phyloP scores from a whole-genome alignment of 2,797 vertebrate genomes.

The Chromis chromis region DNA sequence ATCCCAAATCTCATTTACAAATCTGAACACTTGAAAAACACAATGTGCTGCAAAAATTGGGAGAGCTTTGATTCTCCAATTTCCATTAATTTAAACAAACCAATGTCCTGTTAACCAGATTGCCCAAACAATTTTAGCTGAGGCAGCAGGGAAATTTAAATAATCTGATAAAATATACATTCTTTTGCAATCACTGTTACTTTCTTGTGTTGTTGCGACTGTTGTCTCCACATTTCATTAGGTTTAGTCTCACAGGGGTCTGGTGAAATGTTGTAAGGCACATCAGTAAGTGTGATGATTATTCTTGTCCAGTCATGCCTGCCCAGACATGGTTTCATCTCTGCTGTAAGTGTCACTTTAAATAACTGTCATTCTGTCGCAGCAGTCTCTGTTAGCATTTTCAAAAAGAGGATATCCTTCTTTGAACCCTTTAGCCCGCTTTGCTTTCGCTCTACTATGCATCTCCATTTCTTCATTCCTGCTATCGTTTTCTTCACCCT shows the following conservation, averaged over 20 bases:
- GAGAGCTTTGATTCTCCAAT: conserved; percentile 1
- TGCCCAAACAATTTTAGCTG: background rate
- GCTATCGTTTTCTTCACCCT: background rate
- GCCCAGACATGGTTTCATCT: conserved; percentile 61
- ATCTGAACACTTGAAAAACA: conserved; percentile 29
- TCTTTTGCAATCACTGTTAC: conserved; percentile 1
- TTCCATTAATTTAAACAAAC: conserved; percentile 4
- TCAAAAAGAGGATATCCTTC: conserved; percentile 19
- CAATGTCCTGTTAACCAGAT: background rate
- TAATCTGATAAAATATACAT: conserved; percentile 29
- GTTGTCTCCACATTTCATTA: conserved; percentile 37
- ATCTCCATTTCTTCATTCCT: conserved; percentile 22
- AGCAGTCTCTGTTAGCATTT: conserved; percentile 30
- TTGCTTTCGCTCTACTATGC: background rate
- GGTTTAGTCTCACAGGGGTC: conserved; percentile 28
- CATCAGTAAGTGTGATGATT: conserved; percentile 63
- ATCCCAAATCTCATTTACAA: conserved; percentile 38
- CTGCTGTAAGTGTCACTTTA: conserved; percentile 66
- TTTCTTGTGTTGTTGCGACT: conserved; percentile 12
- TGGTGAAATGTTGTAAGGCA: conserved; percentile 52
- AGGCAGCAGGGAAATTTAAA: background rate
- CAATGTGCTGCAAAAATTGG: background rate
- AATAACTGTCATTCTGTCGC: conserved; percentile 61
- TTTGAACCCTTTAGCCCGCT: conserved; percentile 8
- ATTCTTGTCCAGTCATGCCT: conserved; percentile 65